Evolutionary conservation across 2,888 invertebrate species (phyloP).

Genomic region (Tineola bisselliella): DNA sequence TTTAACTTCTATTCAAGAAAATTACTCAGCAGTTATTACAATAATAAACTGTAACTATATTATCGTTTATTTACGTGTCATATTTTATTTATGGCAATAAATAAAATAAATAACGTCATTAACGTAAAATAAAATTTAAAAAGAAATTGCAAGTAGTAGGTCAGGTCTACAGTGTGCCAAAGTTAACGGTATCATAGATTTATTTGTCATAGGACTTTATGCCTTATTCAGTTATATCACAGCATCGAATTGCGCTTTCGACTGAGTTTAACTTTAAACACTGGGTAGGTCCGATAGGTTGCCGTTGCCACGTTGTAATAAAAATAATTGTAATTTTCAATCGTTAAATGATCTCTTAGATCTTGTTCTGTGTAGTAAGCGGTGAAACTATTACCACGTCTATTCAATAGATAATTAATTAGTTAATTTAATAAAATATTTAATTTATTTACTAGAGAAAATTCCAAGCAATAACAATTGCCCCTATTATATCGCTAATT

Average conservation of each 20-base stretch:
- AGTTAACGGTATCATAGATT: slow-evolving; percentile 48
- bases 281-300: not conserved
- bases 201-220: not conserved
- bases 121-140: not conserved
- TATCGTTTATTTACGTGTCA: too few relatives aligned
- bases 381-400: not conserved
- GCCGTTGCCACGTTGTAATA: slow-evolving; percentile 5
- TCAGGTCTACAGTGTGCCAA: slow-evolving; percentile 59
- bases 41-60: too few relatives aligned
- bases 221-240: not conserved
- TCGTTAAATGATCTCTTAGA: slow-evolving; percentile 10
- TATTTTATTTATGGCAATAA: too few relatives aligned
- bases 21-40: too few relatives aligned
- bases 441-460: too few relatives aligned
- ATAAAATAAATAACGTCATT: too few relatives aligned
- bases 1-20: too few relatives aligned
- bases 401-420: not conserved
- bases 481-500: too few relatives aligned
- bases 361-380: not conserved
- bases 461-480: too few relatives aligned
- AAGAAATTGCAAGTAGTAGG: slow-evolving; percentile 60
- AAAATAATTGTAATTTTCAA: slow-evolving; percentile 2
- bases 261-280: slow-evolving; percentile 3
- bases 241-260: not conserved
- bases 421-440: not conserved